Evolutionary conservation across 2,888 invertebrate genomes (phyloP).

Genomic region (Ormyrus rosae): DNA sequence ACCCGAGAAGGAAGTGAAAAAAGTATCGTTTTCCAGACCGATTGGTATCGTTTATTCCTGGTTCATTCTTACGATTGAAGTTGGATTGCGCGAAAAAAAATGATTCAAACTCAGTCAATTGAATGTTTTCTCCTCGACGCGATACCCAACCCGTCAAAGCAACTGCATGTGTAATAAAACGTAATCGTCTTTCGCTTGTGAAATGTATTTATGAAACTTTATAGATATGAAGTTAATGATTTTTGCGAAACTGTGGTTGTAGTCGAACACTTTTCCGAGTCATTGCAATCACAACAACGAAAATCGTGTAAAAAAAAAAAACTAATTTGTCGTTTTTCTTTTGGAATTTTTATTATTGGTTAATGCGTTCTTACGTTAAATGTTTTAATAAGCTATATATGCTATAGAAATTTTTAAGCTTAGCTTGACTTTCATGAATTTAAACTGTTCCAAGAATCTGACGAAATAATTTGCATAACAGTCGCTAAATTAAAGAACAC

Average conservation of each 20-base stretch:
- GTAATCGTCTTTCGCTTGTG: constrained; percentile 31
- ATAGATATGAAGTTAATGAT: constrained; percentile 18
- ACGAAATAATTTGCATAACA: too few relatives aligned
- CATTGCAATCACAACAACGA: constrained; percentile 7
- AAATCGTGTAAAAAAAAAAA: constrained; percentile 1
- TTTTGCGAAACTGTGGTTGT: constrained; percentile 40
- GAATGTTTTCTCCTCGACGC: not conserved
- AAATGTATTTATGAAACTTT: constrained; percentile 37
- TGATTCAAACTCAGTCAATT: too few relatives aligned
- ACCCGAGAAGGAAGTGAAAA: not conserved
- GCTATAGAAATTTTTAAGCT: too few relatives aligned
- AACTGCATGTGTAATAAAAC: constrained; percentile 26
- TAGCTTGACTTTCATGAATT: too few relatives aligned
- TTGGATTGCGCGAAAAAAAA: too few relatives aligned
- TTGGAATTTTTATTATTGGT: constrained; percentile 50
- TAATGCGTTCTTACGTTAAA: constrained; percentile 35
- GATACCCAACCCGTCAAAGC: not conserved
- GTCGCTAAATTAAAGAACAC: constrained; percentile 11
- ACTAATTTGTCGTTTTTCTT: constrained; percentile 44
- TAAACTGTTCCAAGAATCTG: too few relatives aligned
- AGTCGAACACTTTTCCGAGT: constrained; percentile 36
- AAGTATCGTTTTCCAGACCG: constrained; percentile 31
- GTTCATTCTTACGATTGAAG: not conserved
- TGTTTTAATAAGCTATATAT: too few relatives aligned
- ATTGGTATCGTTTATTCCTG: not conserved